Base-by-base conservation (phyloP, 1,140 invertebrate species). In the Sipha flava region DNA sequence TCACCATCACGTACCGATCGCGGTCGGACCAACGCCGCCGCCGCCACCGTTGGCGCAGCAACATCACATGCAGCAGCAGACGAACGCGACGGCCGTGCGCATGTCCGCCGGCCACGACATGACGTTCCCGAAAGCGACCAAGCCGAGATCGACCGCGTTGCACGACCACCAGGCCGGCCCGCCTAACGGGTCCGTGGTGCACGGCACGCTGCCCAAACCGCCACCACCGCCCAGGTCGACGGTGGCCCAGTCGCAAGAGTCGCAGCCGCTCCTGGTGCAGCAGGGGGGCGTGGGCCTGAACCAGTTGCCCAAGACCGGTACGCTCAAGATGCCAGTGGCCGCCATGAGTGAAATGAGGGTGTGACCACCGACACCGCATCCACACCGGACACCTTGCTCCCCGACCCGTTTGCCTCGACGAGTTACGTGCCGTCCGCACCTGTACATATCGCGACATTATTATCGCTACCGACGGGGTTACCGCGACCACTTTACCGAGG, bases 121-220 rank as follows among this genome's bases (percentile, higher is more conserved):
- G n/a, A 88, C 88, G n/a, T 91, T 90, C 82, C 90, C 91, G 81
- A 90, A 89, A 79, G 89, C 91, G 16, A 88, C 88, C 59, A 90
- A 91, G 84, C 90, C 91, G 84, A n/a, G n/a, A n/a, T 89, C 47
- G 12, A 89, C 6, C 90, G 90, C 81, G 88, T 90, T 81, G 89
- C 89, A 0, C 89, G 90, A 83, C 89, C 89, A 23, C 89, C 91
- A 85, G 91, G 37, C 89, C 82, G 88, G 52, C 2, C 88, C 88
- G 64, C 88, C 89, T 6, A 90, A 90, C 82, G 89, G 89, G 49
- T 87, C 87, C 18, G 84, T 84, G 2, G 84, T 66, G 23, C 57
- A 68, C 40, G 57, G 85, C 81, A 87, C 86, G 43, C 86, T 90
- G 29, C 89, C 89, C 18, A 85, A 87, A 37, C 87, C 89, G 3